Percentiles rank a stretch among this genome's conserved stretches.
phyloP scores from a whole-genome alignment of 1,140 invertebrate genomes.

The Heliconius nattereri region DNA sequence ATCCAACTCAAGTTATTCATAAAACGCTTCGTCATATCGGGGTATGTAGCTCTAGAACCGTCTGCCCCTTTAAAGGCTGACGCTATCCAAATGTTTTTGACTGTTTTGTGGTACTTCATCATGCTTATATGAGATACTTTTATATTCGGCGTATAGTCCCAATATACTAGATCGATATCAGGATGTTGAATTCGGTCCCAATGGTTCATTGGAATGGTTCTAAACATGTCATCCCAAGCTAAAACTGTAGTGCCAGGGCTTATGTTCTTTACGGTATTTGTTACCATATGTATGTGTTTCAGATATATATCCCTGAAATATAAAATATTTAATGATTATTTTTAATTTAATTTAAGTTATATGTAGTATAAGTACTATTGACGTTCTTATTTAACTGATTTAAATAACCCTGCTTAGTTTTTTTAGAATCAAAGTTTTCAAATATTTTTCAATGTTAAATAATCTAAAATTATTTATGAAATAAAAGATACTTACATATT shows the following conservation, averaged over 20 bases:
- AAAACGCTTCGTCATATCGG: constrained; percentile 66
- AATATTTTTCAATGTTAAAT: no score
- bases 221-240: constrained; percentile 98
- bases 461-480: no score
- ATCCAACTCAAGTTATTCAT: constrained; percentile 71
- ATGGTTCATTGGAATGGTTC: constrained; percentile 85
- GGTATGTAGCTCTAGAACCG: constrained; percentile 88
- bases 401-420: no score
- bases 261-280: constrained; percentile 83
- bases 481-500: constrained; percentile 52
- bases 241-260: constrained; percentile 87
- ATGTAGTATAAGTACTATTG: no score
- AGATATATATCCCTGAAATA: constrained; percentile 85
- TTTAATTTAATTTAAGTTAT: no score
- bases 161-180: constrained; percentile 93
- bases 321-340: constrained; percentile 9
- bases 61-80: constrained; percentile 95
- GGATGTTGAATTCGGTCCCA: constrained; percentile 84
- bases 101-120: constrained; percentile 55
- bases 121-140: constrained; percentile 50
- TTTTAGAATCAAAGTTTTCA: no score
- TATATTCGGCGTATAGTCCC: constrained; percentile 84
- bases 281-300: constrained; percentile 85
- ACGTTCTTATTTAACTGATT: no score
- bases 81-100: constrained; percentile 92